phyloP scores from a whole-genome alignment of 2,113 vertebrate genomes.

The Erythrolamprus reginae region DNA sequence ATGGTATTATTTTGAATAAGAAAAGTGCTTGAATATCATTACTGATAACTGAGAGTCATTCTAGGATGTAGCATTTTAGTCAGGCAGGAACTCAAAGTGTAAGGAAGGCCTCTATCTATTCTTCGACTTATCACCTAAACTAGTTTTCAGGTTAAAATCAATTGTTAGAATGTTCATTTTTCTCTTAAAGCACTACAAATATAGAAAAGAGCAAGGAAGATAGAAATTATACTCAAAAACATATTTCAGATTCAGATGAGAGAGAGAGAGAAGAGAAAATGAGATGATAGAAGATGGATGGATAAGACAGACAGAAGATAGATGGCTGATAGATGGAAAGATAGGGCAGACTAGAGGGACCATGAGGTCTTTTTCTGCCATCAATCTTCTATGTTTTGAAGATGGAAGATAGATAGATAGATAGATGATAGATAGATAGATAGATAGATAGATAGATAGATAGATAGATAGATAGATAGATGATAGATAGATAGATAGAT shows the following conservation, averaged over 20 bases:
- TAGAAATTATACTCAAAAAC: background rate
- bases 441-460: no score
- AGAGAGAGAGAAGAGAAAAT: background rate
- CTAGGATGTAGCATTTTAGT: conserved; percentile 6
- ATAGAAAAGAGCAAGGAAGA: no score
- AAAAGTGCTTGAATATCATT: conserved; percentile 17
- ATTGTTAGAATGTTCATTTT: conserved; percentile 39
- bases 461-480: no score
- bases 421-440: no score
- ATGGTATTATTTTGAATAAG: conserved; percentile 38
- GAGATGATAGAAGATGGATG: background rate
- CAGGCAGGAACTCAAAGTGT: background rate
- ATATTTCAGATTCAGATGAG: background rate
- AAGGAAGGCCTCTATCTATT: conserved; percentile 5
- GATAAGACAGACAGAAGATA: no score
- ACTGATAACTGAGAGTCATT: conserved; percentile 28
- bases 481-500: no score
- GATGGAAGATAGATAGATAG: no score
- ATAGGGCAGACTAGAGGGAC: no score
- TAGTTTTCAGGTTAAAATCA: conserved; percentile 15
- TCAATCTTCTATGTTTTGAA: no score
- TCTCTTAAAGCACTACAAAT: conserved; percentile 1
- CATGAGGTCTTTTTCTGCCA: no score
- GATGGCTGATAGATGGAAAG: no score
- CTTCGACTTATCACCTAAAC: conserved; percentile 32